Evolutionary conservation across 2,888 invertebrate species (phyloP).

Genomic region (Ceramica pisi): DNA sequence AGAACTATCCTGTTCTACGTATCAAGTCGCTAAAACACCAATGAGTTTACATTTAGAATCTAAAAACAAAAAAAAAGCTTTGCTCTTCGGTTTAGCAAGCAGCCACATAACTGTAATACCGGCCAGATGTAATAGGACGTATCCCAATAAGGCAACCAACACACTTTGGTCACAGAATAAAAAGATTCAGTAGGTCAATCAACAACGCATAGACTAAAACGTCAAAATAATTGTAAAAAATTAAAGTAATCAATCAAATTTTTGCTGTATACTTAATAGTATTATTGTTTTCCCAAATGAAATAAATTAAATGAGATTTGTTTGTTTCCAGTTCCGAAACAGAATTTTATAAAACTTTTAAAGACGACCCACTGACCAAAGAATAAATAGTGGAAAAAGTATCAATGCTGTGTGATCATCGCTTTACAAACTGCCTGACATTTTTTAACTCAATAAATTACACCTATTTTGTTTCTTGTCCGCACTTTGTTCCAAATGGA

Average conservation of each 20-base stretch:
- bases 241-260: too few relatives aligned
- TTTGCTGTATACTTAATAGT: too few relatives aligned
- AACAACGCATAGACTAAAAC: neutral
- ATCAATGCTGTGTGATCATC: too few relatives aligned
- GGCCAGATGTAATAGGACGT: constrained; percentile 73
- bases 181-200: constrained; percentile 32
- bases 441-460: too few relatives aligned
- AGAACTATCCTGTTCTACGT: neutral
- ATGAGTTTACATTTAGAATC: constrained; percentile 23
- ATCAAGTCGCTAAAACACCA: neutral
- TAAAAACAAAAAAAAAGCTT: constrained; percentile 46
- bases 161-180: constrained; percentile 39
- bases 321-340: too few relatives aligned
- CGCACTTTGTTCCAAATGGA: neutral
- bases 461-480: neutral
- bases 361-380: too few relatives aligned
- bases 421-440: too few relatives aligned
- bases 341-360: too few relatives aligned
- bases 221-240: too few relatives aligned
- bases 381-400: too few relatives aligned
- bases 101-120: constrained; percentile 74
- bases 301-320: too few relatives aligned
- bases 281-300: too few relatives aligned
- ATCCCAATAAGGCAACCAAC: constrained; percentile 72
- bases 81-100: constrained; percentile 46